Evolutionary conservation across 2,888 invertebrate species (phyloP).

Genomic region (Atethmia centrago): DNA sequence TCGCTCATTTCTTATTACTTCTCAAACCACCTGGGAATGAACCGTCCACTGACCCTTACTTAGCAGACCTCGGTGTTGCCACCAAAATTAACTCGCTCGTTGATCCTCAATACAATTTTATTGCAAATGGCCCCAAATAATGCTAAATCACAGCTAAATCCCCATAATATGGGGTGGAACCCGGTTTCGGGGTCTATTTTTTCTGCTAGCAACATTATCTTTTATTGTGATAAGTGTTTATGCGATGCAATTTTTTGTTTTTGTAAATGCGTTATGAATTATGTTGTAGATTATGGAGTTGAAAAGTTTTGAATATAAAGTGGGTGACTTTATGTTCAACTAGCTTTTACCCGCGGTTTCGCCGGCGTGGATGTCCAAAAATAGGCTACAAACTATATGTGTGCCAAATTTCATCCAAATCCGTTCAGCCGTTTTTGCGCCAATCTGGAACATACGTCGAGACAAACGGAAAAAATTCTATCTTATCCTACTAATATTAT

Average conservation of each 20-base stretch:
- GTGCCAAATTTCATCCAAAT: too few species aligned
- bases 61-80: slow-evolving; percentile 71
- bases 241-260: slow-evolving; percentile 67
- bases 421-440: too few species aligned
- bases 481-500: too few species aligned
- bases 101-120: slow-evolving; percentile 85
- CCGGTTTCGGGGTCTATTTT: slow-evolving; percentile 75
- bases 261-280: slow-evolving; percentile 52
- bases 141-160: slow-evolving; percentile 86
- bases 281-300: slow-evolving; percentile 3
- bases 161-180: slow-evolving; percentile 76
- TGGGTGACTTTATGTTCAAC: too few species aligned
- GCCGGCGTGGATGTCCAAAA: too few species aligned
- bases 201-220: slow-evolving; percentile 78
- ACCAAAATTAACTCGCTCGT: slow-evolving; percentile 80
- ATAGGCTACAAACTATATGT: too few species aligned
- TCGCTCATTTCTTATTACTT: slow-evolving; percentile 64
- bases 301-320: not conserved
- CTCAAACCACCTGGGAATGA: slow-evolving; percentile 76
- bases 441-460: too few species aligned
- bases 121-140: slow-evolving; percentile 85
- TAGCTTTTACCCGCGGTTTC: too few species aligned
- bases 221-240: slow-evolving; percentile 85
- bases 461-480: too few species aligned
- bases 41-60: slow-evolving; percentile 70